Evolutionary conservation across 2,113 vertebrate species (phyloP), one percentile per base, ranked within the genome.

Genomic region (Catharus bicknelli): DNA sequence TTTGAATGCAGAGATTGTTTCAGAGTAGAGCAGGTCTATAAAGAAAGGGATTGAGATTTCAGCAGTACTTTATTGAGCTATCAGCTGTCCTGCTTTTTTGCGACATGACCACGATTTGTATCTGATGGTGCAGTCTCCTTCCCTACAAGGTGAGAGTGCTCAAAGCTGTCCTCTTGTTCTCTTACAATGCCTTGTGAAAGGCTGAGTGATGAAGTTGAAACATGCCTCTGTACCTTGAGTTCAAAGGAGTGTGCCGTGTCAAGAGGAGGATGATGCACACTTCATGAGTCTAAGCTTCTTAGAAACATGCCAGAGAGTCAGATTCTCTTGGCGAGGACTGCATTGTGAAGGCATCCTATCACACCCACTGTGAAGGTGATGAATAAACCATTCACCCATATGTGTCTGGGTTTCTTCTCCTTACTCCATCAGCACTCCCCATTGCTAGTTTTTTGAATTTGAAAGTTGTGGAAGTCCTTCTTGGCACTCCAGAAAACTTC

Each of bases 51-150:
- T 54, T 0, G 8, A 69, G 25, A 74, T 81, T 86, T 77, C 66
- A 47, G 8, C 30, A 40, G 3, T 67, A 11, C 19, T 73, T 76
- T 30, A 47, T 23, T 77, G 63, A 86, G 42, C 9, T n/a, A 38
- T 27, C 32, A 62, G 19, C 26, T 91, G 30, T 36, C 40, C 45
- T 55, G 7, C 29, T 55, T 73, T 68, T 17, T 34, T 59, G 34
- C 4, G 4, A 38, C 34, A 16, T 67, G 32, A 40, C 21, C 0
- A 0, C 19, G n/a, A 1, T 79, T 93, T 32, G 21, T 75, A n/a
- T 18, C 12, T 59, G 13, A 45, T 29, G 48, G 16, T n/a, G 13
- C 18, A 36, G 3, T 29, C 4, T 68, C 13, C 42, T 80, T 48
- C 30, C 10, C 7, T 27, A 10, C 13, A 29, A 51, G 34, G 13